These are phyloP conservation scores for Megaustenia siamemsis DNA, from an alignment of 2,888 invertebrate species.

Conservation along the genomic window DNA sequence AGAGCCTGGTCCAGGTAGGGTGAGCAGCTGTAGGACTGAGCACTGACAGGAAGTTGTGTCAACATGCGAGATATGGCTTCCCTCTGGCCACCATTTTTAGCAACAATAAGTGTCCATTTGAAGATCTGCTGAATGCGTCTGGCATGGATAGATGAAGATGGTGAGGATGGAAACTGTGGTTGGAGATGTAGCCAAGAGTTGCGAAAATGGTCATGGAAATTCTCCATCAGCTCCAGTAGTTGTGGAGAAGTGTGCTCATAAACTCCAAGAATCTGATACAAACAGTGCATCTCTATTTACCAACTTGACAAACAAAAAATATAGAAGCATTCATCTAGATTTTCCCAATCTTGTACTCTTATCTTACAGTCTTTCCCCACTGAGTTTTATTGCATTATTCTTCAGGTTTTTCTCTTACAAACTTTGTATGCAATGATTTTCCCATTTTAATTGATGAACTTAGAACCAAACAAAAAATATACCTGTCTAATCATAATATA, in stretches of 20 bases:
- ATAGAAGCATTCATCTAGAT: no score
- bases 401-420: no score
- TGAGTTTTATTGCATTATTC: no score
- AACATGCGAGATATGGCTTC: slow-evolving; percentile 94
- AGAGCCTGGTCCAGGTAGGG: slow-evolving; percentile 94
- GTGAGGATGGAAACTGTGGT: slow-evolving; percentile 93
- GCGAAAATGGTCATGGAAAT: slow-evolving; percentile 94
- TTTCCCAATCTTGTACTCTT: no score
- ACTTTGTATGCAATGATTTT: no score
- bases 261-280: slow-evolving; percentile 86
- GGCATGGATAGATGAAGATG: slow-evolving; percentile 92
- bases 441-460: no score
- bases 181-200: slow-evolving; percentile 87
- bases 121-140: slow-evolving; percentile 86
- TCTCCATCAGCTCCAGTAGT: slow-evolving; percentile 90
- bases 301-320: no score
- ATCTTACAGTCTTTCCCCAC: no score
- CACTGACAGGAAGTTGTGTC: slow-evolving; percentile 94
- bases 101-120: slow-evolving; percentile 93
- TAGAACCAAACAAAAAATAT: no score
- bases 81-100: slow-evolving; percentile 92
- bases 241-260: slow-evolving; percentile 94
- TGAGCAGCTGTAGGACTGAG: slow-evolving; percentile 94
- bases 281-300: no score
- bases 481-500: no score